Conservation (phyloP, 1,140 invertebrate genomes). For the Coenobita brevimanus region DNA sequence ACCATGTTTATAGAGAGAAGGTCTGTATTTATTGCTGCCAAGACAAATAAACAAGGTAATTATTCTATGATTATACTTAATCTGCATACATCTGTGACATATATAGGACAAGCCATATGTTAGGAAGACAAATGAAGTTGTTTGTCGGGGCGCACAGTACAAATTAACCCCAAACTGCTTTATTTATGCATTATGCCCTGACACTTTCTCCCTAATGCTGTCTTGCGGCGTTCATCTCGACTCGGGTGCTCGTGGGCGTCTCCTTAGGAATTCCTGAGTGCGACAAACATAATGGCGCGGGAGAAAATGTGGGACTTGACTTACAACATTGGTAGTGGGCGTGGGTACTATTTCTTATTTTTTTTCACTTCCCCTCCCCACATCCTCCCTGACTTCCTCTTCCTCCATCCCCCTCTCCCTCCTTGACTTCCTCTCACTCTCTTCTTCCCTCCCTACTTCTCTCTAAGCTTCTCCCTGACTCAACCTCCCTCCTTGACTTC, state of each 20-base stretch:
- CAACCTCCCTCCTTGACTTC: too few relatives aligned
- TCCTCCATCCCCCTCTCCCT: too few relatives aligned
- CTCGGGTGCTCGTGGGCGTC: neutral
- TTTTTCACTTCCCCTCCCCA: neutral
- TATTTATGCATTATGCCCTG: too few relatives aligned
- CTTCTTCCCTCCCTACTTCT: too few relatives aligned
- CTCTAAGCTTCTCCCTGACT: too few relatives aligned
- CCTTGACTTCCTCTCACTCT: neutral
- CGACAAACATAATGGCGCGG: neutral
- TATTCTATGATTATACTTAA: neutral
- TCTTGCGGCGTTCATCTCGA: too few relatives aligned
- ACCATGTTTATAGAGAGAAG: too few relatives aligned
- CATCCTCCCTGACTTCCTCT: too few relatives aligned
- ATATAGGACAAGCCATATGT: neutral
- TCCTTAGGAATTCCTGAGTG: neutral
- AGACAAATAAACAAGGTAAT: neutral
- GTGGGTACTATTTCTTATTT: neutral
- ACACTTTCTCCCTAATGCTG: too few relatives aligned
- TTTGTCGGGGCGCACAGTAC: too few relatives aligned
- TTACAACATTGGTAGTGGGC: neutral
- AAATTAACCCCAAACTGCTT: too few relatives aligned
- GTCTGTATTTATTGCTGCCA: too few relatives aligned
- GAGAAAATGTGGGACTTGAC: conserved; percentile 23
- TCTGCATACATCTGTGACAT: conserved; percentile 12
- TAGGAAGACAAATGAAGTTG: neutral